Evolutionary conservation across 1,140 invertebrate genomes (phyloP).

Genomic region (Ephestia elutella): DNA sequence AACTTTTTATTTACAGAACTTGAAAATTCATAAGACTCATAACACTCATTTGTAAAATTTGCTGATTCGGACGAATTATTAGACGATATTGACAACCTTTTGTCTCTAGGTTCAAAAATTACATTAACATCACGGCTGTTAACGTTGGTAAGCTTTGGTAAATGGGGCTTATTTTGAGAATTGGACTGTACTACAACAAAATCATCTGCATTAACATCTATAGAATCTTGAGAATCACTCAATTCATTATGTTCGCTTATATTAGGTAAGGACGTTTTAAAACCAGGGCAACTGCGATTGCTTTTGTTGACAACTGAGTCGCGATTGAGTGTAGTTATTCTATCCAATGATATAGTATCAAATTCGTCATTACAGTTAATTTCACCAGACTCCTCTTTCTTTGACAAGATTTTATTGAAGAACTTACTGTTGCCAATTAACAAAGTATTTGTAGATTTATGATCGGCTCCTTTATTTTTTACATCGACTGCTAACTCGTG

Average conservation of each 20-base stretch:
- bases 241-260: slow-evolving; percentile 66
- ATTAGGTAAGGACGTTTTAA: slow-evolving; percentile 66
- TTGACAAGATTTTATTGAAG: slow-evolving; percentile 58
- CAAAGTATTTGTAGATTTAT: slow-evolving; percentile 48
- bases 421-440: slow-evolving; percentile 69
- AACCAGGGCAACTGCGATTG: slow-evolving; percentile 67
- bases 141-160: slow-evolving; percentile 33
- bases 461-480: slow-evolving; percentile 45
- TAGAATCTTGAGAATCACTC: slow-evolving; percentile 50
- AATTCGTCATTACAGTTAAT: slow-evolving; percentile 65
- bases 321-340: slow-evolving; percentile 57
- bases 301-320: slow-evolving; percentile 62
- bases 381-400: slow-evolving; percentile 66
- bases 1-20: slow-evolving; percentile 17
- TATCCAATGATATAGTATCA: slow-evolving; percentile 66
- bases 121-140: slow-evolving; percentile 39
- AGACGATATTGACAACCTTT: slow-evolving; percentile 37
- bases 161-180: slow-evolving; percentile 26
- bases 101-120: slow-evolving; percentile 52
- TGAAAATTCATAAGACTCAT: slow-evolving; percentile 58
- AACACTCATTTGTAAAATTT: slow-evolving; percentile 59
- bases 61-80: slow-evolving; percentile 44
- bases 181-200: slow-evolving; percentile 28
- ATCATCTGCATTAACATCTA: slow-evolving; percentile 31
- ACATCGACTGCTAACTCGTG: slow-evolving; percentile 52